Conservation (phyloP, 2,797 vertebrate genomes). For the Notolepis coatsorum region DNA sequence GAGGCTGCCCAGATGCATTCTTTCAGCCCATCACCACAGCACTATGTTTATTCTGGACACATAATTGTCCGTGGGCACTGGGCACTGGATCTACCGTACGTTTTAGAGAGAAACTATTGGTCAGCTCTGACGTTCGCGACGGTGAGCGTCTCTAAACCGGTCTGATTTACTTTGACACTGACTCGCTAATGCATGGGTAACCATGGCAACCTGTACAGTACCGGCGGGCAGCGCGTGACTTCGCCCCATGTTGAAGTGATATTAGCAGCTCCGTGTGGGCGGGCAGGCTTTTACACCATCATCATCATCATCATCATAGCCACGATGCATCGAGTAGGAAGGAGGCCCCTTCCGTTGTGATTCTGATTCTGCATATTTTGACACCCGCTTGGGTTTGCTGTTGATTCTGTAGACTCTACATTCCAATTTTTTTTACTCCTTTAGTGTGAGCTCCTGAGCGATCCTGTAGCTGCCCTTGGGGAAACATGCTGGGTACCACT, state of each 20-base stretch:
- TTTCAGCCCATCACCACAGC: neutral
- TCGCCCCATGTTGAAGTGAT: conserved; percentile 47
- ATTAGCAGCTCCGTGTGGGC: conserved; percentile 51
- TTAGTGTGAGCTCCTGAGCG: neutral
- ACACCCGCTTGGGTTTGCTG: too few relatives aligned
- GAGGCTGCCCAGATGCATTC: too few relatives aligned
- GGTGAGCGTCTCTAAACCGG: too few relatives aligned
- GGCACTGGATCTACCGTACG: neutral
- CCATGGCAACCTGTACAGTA: conserved; percentile 68
- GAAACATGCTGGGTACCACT: too few relatives aligned
- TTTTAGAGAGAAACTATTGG: neutral
- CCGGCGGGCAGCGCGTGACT: conserved; percentile 40
- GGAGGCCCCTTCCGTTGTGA: conserved; percentile 20
- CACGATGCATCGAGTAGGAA: conserved; percentile 1
- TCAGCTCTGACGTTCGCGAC: neutral
- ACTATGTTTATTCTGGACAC: too few relatives aligned
- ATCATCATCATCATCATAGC: conserved; percentile 20
- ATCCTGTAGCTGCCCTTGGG: neutral
- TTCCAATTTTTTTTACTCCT: neutral
- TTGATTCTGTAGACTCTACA: too few relatives aligned
- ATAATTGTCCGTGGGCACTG: neutral
- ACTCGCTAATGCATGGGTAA: conserved; percentile 49
- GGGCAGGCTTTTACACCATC: too few relatives aligned
- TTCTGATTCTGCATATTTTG: neutral
- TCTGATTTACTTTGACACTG: neutral